Base-by-base conservation (phyloP, 2,888 invertebrate genomes). In the Sarcophaga variegata region DNA sequence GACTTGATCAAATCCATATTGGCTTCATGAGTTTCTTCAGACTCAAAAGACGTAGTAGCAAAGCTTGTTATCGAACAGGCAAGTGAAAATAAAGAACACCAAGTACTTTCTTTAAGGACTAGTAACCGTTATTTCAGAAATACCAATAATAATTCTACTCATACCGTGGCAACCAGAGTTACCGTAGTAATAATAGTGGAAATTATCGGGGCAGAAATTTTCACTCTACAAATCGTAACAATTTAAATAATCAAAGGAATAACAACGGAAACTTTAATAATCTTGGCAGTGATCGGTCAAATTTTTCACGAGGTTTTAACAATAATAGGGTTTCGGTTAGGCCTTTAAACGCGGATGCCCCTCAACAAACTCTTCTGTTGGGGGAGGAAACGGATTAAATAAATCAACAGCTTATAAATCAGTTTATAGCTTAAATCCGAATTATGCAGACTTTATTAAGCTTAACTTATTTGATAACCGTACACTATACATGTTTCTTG, bases 11-110 rank as follows among this genome's bases (percentile, higher is more conserved):
- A 77, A 20, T 77, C 22, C 3, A 74, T 62, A 2, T 22, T 63
- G 5, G 64, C 25, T 25, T 75, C 75, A 4, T 64, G 64, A 25
- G 3, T 27, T 0, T 79, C 70, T 80, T 59, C 60, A 4, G 25
- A 47, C 4, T 59, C 67, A 17, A 77, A 77, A 11, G 77, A 77
- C 37, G 67, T 67, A 22, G 12, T 77, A 10, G 67, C 77, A 6
- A 77, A 81, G 45, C 59, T 81, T 47, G 59, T 74, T 20, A 45
- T 77, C 22, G 77, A 77, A 8, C 77, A 77, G 20, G 37, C 77
- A 27, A 49, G 20, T 37, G 60, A 77, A 60, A 22, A 20, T 3
- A 45, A 81, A 17, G 80, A 81, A 60, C 54, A 59, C 4, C 74
- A 81, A 10, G 60, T 72, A 25, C 25, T 81, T 11, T 27, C 72